Evolutionary conservation across 1,140 invertebrate genomes (phyloP), one percentile per base, ranked within the genome.

Genomic region (Drosophila triauraria): DNA sequence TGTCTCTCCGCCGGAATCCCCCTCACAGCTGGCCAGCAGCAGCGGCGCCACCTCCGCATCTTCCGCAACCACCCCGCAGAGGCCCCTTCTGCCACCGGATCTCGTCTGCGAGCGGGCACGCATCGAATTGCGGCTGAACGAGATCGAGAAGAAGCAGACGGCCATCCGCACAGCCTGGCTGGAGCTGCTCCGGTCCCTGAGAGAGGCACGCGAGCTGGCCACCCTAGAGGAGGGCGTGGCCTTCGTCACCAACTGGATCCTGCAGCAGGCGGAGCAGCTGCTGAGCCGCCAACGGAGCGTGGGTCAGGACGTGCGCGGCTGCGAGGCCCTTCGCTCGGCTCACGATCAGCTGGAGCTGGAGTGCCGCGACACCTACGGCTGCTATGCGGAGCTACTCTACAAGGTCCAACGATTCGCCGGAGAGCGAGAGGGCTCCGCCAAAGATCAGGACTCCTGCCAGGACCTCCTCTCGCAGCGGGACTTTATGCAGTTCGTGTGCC

Each of bases 401-500:
- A 95, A 95, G 91, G 95, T 96, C 25, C 95, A 95, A 47, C 92
- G 85, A 32, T 92, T 96, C 9, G 87, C 94, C 2, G 93, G 93
- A 44, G 93, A 93, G 20, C 94, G 75, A n/a, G 38, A 63, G 9
- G 25, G 94, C 32, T 54, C 63, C 6, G 10, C 47, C 93, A 95
- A 53, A n/a, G 61, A 67, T 23, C 43, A 38, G 47, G 30, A 90
- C 10, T 30, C 92, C n/a, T 91, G 91, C 42, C 93, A 92, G 84
- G 95, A 96, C 86, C 84, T 96, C 7, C 93, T 95, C 13, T 95
- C 95, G 0, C 96, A 96, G 68, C 93, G 95, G 70, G 95, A 96
- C 80, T 96, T 96, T 84, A 97, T 97, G 96, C 95, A 97, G 92
- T 97, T 96, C 69, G 95, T 97, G 0, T 96, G 95, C 78, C 94